Conservation (phyloP, 2,888 invertebrate genomes). For the Idaea aversata region DNA sequence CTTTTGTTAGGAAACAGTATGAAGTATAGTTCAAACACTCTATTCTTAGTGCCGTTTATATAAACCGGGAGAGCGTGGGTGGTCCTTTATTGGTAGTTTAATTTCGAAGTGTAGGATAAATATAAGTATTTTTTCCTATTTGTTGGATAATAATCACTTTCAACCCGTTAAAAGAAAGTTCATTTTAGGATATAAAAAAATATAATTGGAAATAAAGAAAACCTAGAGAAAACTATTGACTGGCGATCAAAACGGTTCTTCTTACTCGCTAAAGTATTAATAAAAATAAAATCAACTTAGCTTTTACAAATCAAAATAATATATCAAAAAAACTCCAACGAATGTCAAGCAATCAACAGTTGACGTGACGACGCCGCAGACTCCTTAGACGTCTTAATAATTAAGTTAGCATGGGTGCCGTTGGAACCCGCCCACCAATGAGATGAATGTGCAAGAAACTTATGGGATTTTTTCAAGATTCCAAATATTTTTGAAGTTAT, state of each 20-base stretch:
- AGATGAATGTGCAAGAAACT: no score
- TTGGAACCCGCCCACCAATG: no score
- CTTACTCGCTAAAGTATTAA: no score
- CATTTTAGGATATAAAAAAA: no score
- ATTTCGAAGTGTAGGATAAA: slow-evolving; percentile 11
- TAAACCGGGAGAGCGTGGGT: slow-evolving; percentile 2
- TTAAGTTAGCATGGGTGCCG: no score
- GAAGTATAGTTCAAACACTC: background rate
- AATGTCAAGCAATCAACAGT: background rate
- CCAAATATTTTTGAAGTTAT: no score
- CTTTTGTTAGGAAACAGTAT: no score
- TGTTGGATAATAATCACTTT: background rate
- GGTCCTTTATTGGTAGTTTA: background rate
- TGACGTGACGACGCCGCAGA: no score
- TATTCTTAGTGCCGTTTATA: background rate
- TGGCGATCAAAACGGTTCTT: background rate
- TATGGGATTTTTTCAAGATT: no score
- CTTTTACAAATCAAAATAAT: background rate
- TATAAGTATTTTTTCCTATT: background rate
- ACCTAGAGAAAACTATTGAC: background rate
- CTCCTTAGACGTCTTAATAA: no score
- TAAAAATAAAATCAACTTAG: background rate
- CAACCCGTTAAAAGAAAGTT: background rate
- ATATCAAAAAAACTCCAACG: background rate
- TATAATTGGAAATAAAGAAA: no score